Conservation (phyloP, 1,140 invertebrate species). For the Galleria mellonella region DNA sequence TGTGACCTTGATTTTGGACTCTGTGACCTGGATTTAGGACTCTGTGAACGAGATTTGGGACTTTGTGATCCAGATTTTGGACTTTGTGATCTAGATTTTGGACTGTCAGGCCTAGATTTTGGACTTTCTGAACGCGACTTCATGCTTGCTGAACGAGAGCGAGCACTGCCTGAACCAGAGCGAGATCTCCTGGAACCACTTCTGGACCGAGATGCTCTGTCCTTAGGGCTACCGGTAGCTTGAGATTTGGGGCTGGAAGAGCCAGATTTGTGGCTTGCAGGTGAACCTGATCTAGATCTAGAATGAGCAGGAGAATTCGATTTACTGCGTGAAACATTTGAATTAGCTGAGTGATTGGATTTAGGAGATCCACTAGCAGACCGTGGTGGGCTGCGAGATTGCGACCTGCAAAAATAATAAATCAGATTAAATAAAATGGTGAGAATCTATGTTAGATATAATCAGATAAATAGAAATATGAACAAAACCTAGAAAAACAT, state of each 20-base stretch:
- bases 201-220: conserved; percentile 39
- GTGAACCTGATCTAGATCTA: conserved; percentile 46
- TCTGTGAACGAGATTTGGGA: conserved; percentile 47
- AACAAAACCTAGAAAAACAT: no score
- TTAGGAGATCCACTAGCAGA: conserved; percentile 59
- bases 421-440: no score
- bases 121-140: conserved; percentile 45
- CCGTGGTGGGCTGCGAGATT: conserved; percentile 54
- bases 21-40: conserved; percentile 43
- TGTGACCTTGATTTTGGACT: conserved; percentile 52
- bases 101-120: conserved; percentile 39
- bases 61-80: conserved; percentile 55
- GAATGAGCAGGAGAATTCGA: conserved; percentile 60
- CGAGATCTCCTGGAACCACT: conserved; percentile 52
- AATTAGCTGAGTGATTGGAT: conserved; percentile 39
- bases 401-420: conserved; percentile 42
- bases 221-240: conserved; percentile 43
- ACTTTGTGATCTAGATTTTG: conserved; percentile 67
- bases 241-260: conserved; percentile 61
- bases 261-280: conserved; percentile 53
- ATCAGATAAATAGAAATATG: no score
- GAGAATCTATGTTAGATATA: no score
- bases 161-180: conserved; percentile 63
- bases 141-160: conserved; percentile 63
- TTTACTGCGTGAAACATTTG: conserved; percentile 58